Conservation (phyloP, 2,888 invertebrate species). For the Orthosia cruda region DNA sequence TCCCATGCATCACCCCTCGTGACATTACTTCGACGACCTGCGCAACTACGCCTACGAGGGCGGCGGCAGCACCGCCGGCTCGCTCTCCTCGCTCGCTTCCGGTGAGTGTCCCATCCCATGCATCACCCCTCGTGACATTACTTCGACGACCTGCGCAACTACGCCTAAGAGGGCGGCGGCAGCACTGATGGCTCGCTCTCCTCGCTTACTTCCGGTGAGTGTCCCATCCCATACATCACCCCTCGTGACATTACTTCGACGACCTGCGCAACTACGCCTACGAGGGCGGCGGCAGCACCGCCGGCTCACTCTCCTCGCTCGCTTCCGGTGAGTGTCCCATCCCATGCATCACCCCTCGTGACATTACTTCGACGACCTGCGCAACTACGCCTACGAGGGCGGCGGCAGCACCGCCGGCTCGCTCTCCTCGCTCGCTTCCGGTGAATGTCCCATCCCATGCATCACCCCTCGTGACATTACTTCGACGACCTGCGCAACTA, state of each 20-base stretch:
- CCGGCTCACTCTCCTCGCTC: slow-evolving; percentile 98
- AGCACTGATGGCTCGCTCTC: slow-evolving; percentile 99
- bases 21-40: slow-evolving; percentile 65
- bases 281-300: slow-evolving; percentile 99
- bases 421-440: slow-evolving; percentile 98
- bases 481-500: slow-evolving; percentile 98
- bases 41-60: slow-evolving; percentile 99
- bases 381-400: slow-evolving; percentile 99
- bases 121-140: slow-evolving; percentile 62
- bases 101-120: slow-evolving; percentile 91
- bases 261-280: slow-evolving; percentile 99
- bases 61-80: slow-evolving; percentile 99
- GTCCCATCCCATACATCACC: slow-evolving; percentile 46
- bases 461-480: slow-evolving; percentile 62
- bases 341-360: slow-evolving; percentile 52
- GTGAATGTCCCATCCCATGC: slow-evolving; percentile 87
- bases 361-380: slow-evolving; percentile 79
- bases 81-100: slow-evolving; percentile 98
- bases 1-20: slow-evolving; percentile 53
- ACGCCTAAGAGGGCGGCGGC: slow-evolving; percentile 99
- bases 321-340: slow-evolving; percentile 95
- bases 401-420: slow-evolving; percentile 99
- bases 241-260: slow-evolving; percentile 63
- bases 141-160: slow-evolving; percentile 97
- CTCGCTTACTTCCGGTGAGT: slow-evolving; percentile 97